phyloP scores from a whole-genome alignment of 2,797 vertebrate genomes.

The Zenarchopterus dispar region DNA sequence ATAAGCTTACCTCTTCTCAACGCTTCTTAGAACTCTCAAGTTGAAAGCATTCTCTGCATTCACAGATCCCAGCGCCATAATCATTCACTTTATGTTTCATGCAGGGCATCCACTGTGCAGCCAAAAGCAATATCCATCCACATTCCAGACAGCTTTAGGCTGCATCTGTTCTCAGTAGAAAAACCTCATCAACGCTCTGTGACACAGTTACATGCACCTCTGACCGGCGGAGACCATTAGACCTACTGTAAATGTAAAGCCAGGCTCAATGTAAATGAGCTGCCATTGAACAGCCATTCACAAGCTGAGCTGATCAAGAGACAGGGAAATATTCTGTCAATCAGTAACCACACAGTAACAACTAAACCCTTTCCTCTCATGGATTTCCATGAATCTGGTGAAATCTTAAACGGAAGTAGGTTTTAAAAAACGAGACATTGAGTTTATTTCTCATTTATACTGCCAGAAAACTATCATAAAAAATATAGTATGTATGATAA shows the following conservation, averaged over 20 bases:
- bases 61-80: constrained; percentile 44
- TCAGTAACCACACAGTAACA: constrained; percentile 62
- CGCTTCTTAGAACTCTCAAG: constrained; percentile 56
- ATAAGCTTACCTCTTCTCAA: constrained; percentile 67
- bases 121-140: constrained; percentile 21
- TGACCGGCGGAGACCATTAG: constrained; percentile 39
- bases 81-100: constrained; percentile 6
- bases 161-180: constrained; percentile 14
- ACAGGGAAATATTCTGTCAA: constrained; percentile 51
- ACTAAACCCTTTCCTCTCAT: not conserved
- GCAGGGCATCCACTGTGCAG: constrained; percentile 4
- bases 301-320: constrained; percentile 30
- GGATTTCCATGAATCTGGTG: not conserved
- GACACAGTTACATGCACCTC: constrained; percentile 36
- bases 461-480: not conserved
- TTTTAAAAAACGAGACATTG: not conserved
- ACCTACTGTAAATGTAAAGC: constrained; percentile 23
- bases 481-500: no score
- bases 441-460: not conserved
- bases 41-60: constrained; percentile 61
- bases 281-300: constrained; percentile 53
- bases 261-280: constrained; percentile 24
- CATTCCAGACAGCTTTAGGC: constrained; percentile 26
- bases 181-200: constrained; percentile 27
- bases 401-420: not conserved